Evolutionary conservation across 2,888 invertebrate genomes (phyloP).

Genomic region (Allacma fusca): DNA sequence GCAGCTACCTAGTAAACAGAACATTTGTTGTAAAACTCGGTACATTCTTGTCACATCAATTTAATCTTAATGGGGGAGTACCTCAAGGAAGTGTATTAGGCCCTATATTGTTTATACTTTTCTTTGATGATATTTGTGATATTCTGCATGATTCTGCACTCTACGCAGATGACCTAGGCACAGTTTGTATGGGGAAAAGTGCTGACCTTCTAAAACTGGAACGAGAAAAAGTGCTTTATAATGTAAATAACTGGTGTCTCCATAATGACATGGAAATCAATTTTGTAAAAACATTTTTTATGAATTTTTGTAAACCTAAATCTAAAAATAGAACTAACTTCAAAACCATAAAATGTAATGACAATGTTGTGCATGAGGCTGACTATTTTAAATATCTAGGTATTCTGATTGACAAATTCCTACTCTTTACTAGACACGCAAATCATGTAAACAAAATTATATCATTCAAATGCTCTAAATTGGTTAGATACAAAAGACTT

Average conservation of each 20-base stretch:
- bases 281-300: too few species aligned
- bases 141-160: background rate
- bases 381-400: too few species aligned
- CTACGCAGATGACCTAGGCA: background rate
- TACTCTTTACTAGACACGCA: background rate
- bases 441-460: background rate
- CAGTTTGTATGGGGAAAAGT: too few species aligned
- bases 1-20: background rate
- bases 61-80: background rate
- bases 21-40: background rate
- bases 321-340: too few species aligned
- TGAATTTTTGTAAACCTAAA: too few species aligned
- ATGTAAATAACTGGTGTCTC: too few species aligned
- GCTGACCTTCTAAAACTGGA: too few species aligned
- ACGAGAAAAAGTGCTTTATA: too few species aligned
- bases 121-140: background rate
- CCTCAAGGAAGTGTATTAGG: constrained; percentile 1
- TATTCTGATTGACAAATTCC: too few species aligned
- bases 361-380: too few species aligned
- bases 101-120: background rate
- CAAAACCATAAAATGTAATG: too few species aligned
- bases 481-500: background rate
- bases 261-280: too few species aligned
- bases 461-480: background rate
- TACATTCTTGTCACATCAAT: background rate